phyloP scores from a whole-genome alignment of 2,113 vertebrate genomes.

The Scopus umbretta region DNA sequence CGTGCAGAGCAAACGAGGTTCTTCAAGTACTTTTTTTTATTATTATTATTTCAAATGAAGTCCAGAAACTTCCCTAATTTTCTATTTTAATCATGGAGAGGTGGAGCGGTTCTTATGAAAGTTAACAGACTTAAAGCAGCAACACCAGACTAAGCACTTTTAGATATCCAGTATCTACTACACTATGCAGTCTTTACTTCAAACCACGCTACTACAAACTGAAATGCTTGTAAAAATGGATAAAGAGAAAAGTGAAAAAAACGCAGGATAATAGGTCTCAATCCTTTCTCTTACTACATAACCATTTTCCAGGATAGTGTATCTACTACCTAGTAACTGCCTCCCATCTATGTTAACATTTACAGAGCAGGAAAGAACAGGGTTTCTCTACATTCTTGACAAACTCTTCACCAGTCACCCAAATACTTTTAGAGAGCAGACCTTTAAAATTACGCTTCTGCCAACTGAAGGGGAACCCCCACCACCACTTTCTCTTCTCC shows the following conservation, averaged over 20 bases:
- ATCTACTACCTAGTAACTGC: neutral
- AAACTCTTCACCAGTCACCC: neutral
- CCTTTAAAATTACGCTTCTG: neutral
- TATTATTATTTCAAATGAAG: neutral
- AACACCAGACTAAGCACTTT: neutral
- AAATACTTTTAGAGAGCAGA: neutral
- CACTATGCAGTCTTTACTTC: neutral
- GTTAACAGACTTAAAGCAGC: neutral
- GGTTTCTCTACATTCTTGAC: neutral
- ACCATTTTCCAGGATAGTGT: neutral
- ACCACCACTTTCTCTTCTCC: neutral
- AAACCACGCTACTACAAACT: neutral
- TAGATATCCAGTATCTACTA: neutral
- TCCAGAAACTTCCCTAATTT: neutral
- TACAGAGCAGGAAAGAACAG: neutral
- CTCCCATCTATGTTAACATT: neutral
- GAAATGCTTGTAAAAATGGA: neutral
- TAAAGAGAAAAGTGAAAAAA: neutral
- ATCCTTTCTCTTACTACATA: neutral
- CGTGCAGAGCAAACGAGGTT: neutral
- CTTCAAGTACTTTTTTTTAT: neutral
- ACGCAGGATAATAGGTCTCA: neutral
- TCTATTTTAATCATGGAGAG: neutral
- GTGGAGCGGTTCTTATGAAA: neutral
- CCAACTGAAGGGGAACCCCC: neutral